Base-by-base conservation (phyloP, 2,888 invertebrate species). In the Dryadula phaetusa region DNA sequence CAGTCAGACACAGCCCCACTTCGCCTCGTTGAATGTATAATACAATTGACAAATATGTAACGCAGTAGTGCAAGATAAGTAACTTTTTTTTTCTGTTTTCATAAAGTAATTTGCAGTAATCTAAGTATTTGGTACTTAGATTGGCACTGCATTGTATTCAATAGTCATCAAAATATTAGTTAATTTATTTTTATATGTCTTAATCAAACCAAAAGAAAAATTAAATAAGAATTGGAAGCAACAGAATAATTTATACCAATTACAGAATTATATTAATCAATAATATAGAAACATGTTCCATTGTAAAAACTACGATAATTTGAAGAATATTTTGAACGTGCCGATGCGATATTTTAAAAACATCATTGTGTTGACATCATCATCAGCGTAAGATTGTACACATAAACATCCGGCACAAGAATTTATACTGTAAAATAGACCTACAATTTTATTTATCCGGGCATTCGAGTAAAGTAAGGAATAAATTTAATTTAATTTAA, bases 341-440 rank as follows among this genome's bases (percentile, higher is more conserved):
- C 52, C 62, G 72, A 60, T 71, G 62, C 63, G 65, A 72, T 64
- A 70, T 73, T 69, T 77, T 65, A 77, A 77, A 80, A 81, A 80
- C 87, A 87, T 86, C 87, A 89, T 83, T 75, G 71, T 78, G 86
- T 90, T 90, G 90, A 88, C 88, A 90, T 90, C 90, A 89, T 87
- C 88, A 64, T 78, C 76, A 77, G 66, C 67, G 63, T 68, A 67
- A 70, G 81, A 80, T 79, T 74, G 18, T 80, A 78, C 76, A 76
- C 4, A 49, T 28, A 75, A 78, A 84, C 81, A 89, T 90, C 90
- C 90, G 90, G 88, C 79, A 81, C 77, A 79, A 79, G 75, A 78
- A 79, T 77, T 77, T 74, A 75, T 76, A 34, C 76, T 73, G 75
- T 75, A 34, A 25, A 22, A 40, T 25, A 47, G 34, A 58, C 32